Evolutionary conservation across 2,888 invertebrate species (phyloP).

Genomic region (Cephus nigrinus): DNA sequence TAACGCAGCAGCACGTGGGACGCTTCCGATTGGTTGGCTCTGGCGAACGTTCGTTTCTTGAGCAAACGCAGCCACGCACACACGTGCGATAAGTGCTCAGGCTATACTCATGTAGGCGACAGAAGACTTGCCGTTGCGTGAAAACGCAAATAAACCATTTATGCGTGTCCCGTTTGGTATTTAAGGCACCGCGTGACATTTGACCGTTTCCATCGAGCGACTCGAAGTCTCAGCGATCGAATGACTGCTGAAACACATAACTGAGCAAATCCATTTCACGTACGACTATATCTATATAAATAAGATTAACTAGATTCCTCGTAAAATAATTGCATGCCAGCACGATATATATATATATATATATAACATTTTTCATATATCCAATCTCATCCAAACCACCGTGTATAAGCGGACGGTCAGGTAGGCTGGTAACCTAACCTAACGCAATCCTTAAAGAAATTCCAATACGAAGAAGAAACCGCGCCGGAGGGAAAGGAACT

Average conservation of each 20-base stretch:
- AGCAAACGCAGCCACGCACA: background rate
- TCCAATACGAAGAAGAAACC: background rate
- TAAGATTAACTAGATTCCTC: too few species aligned
- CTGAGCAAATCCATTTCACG: background rate
- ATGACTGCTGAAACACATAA: too few species aligned
- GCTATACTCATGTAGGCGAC: background rate
- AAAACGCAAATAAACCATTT: background rate
- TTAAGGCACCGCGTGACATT: background rate
- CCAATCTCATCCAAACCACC: background rate
- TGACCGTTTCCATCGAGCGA: background rate
- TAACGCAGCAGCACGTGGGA: background rate
- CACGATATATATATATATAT: background rate
- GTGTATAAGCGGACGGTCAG: background rate
- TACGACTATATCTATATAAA: too few species aligned
- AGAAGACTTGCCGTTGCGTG: background rate
- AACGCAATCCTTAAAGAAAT: background rate
- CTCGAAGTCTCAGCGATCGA: background rate
- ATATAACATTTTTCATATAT: background rate
- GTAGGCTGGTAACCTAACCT: background rate
- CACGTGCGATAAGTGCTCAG: background rate
- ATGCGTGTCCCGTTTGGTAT: background rate
- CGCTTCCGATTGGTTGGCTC: constrained; percentile 4
- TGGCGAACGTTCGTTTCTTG: background rate
- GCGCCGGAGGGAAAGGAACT: background rate
- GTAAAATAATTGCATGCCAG: background rate